These are phyloP conservation scores for Eremobia ochroleuca DNA, from an alignment of 2,888 invertebrate genomes.

Conservation along the genomic window DNA sequence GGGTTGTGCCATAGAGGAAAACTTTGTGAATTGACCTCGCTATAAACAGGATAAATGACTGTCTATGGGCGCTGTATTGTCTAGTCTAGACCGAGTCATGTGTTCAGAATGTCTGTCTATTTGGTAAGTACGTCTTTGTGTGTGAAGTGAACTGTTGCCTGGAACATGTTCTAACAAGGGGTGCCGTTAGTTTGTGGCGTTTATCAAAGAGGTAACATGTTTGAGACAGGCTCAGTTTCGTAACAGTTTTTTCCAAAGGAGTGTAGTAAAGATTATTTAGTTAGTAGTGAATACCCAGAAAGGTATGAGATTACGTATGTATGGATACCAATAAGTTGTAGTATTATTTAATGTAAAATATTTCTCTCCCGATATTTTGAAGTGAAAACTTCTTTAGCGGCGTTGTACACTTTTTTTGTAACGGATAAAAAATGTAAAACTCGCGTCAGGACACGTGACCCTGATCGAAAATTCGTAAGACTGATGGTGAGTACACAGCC, in stretches of 20 bases:
- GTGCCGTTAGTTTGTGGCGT: conserved; percentile 8
- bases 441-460: too few species aligned
- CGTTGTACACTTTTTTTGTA: too few species aligned
- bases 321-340: background rate
- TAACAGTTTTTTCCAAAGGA: conserved; percentile 2
- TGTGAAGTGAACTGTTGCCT: conserved; percentile 32
- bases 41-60: conserved; percentile 57
- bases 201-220: conserved; percentile 29
- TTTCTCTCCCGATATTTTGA: too few species aligned
- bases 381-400: too few species aligned
- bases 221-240: background rate
- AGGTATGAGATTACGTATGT: background rate
- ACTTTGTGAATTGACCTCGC: conserved; percentile 47
- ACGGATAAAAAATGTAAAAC: too few species aligned
- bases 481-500: too few species aligned
- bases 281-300: background rate
- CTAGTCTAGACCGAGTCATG: conserved; percentile 47
- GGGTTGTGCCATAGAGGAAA: conserved; percentile 40
- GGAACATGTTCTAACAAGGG: conserved; percentile 42
- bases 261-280: background rate
- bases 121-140: conserved; percentile 41
- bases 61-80: conserved; percentile 43
- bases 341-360: background rate
- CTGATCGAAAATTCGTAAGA: too few species aligned
- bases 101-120: conserved; percentile 40